Base-by-base conservation (phyloP, 2,888 invertebrate genomes). In the Xanthostigma xanthostigma region DNA sequence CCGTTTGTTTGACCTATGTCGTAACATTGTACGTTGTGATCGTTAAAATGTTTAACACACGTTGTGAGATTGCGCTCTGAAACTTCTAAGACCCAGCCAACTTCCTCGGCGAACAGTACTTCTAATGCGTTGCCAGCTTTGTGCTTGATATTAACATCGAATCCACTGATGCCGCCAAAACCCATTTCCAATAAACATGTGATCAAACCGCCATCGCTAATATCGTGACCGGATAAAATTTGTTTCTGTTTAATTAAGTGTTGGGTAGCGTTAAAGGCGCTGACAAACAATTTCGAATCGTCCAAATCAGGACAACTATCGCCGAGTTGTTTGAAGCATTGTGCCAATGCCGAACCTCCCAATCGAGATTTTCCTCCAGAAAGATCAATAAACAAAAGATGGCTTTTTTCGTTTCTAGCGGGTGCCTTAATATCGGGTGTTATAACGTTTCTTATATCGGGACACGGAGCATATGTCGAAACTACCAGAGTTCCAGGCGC, bases 381-480 rank as follows among this genome's bases (percentile, higher is more conserved):
- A 46, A 90, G 76, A 57, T 90, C 85, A 0, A 96, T 78, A 65
- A 85, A 82, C 1, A 96, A 62, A 3, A 96, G 64, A 1, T 72
- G 70, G 1, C 89, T 85, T 3, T 70, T 68, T 59, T 74, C 70
- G 14, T 75, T 71, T 45, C 64, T 58, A 0, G 72, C 67, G 0
- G 84, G 82, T 45, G 76, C 75, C 66, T 88, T 87, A 2, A 97
- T 69, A 59, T 93, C 92, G 0, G 97, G 96, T n/a, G 95, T 95
- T 0, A 95, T 78, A 54, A 83, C 78, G 44, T 82, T 75, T 6
- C 78, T 77, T 12, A 98, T 79, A 63, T 98, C 90, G 0, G 91
- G 88, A 64, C 96, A 96, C 0, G 93, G 91, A 0, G 91, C 96
- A 65, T 97, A 98, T 0, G 90, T 84, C 0, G 96, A 96, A n/a